Evolutionary conservation across 2,888 invertebrate species (phyloP), one percentile per base, ranked within the genome.

Genomic region (Mactromeris polynyma): DNA sequence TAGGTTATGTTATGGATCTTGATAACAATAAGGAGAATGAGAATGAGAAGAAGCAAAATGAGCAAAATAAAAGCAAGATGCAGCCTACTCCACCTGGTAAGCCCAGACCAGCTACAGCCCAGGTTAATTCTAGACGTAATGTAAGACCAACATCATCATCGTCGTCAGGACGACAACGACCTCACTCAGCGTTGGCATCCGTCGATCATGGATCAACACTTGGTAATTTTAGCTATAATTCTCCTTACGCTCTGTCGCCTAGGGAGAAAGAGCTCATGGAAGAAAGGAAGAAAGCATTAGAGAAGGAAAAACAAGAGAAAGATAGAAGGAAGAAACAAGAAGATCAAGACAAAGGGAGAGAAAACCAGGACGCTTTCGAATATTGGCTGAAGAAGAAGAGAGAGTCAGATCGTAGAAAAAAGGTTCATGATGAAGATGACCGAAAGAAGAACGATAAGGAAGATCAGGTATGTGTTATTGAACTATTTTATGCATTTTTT

Each of bases 181-280:
- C 95, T 4, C 94, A 94, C 85, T 95, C 96, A 1, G 95, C 95
- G 21, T 81, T 78, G 46, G 81, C 85, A 4, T 33, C 73, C 17
- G 54, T 69, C 26, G 21, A 81, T 64, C 46, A 90, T 73, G 64
- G 90, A 31, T 87, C 92, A 11, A 78, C 85, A 21, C 85, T 93
- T 40, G 89, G 92, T n/a, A 90, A 93, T 81, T 95, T 94, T 89
- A 83, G 89, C 78, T 96, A 96, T 87, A 91, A 88, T 81, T 96
- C 96, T 7, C 96, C 96, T 1, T 96, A 96, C 91, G 96, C 94
- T 40, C 88, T 96, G 91, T 93, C 95, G 1, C 93, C 93, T 0
- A 90, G 95, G 36, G 93, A 96, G 82, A 95, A 95, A 85, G 91
- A 95, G 78, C 81, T 91, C 31, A 89, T 93, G 79, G 90, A 92